Evolutionary conservation across 1,140 invertebrate species (phyloP), one percentile per base, ranked within the genome.

Genomic region (Nixonia krombeini): DNA sequence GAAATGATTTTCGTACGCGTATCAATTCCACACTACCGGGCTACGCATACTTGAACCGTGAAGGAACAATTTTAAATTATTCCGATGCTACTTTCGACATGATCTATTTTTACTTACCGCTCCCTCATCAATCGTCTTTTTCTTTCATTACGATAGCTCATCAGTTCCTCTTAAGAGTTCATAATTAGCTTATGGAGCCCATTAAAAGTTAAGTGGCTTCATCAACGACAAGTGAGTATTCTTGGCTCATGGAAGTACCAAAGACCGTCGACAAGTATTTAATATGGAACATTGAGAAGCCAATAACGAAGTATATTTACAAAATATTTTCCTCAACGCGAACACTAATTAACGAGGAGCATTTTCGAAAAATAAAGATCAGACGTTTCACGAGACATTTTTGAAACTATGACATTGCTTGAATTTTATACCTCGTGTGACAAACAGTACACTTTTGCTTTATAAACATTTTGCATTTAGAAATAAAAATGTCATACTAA

Each of bases 181-280:
- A 68, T 76, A 80, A 81, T 82, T 80, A 76, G 73, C 71, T 78
- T 73, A 76, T 75, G 68, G 58, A 82, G 72, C 64, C 68, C 73
- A 82, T 80, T 77, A 78, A 81, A 80, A 76, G 62, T 77, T 79
- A 51, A 78, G 61, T 68, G 51, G 57, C 63, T 66, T 74, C 62
- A 57, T 75, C 75, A 76, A 69, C 13, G 51, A 44, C 29, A 44
- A 33, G 12, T 38, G 41, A 63, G 28, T 75, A 75, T 74, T 80
- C 78, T 71, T 72, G 58, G 47, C 40, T 62, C 44, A 44, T 26
- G 64, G 42, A 37, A 44, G 2, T 18, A 10, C 16, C 17, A 4
- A 49, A 55, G 17, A 23, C 23, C 35, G 45, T 50, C 44, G 52
- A 55, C 52, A 44, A 50, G 13, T 49, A 29, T 10, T 37, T 25